A percentile compares a stretch with the other conserved stretches of the same genome.
These are phyloP conservation scores for Platysteira castanea DNA, from an alignment of 2,113 vertebrate species.

Conservation along the genomic window DNA sequence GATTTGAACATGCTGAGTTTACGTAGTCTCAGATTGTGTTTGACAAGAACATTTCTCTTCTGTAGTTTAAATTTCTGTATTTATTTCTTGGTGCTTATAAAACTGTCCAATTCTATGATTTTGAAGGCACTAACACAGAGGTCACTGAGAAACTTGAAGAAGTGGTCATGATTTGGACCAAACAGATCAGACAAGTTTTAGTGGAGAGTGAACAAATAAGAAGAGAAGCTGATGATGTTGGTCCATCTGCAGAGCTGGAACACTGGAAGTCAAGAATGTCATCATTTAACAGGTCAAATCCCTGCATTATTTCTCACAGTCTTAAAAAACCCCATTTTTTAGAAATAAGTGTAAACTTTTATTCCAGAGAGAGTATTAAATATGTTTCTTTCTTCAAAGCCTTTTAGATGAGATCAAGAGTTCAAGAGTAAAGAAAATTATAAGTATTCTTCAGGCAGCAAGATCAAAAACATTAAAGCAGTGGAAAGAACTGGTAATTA, in stretches of 20 bases:
- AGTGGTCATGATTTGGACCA: conserved; percentile 70
- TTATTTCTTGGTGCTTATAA: not conserved
- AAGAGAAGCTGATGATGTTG: conserved; percentile 78
- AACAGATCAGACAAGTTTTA: conserved; percentile 78
- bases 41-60: not conserved
- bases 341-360: not conserved
- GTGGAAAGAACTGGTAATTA: conserved; percentile 81
- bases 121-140: conserved; percentile 73
- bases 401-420: conserved; percentile 82
- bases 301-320: not conserved
- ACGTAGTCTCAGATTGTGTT: not conserved
- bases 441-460: conserved; percentile 79
- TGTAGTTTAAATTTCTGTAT: not conserved
- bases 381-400: conserved; percentile 60
- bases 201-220: conserved; percentile 80
- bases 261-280: conserved; percentile 81
- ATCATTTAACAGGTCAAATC: conserved; percentile 77
- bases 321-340: rapidly evolving
- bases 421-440: conserved; percentile 77
- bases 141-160: conserved; percentile 76
- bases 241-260: conserved; percentile 80
- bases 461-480: conserved; percentile 72
- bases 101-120: not conserved
- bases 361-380: not conserved
- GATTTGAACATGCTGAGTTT: not conserved